Conservation (phyloP, 2,113 vertebrate species). For the Heliornis fulica region DNA sequence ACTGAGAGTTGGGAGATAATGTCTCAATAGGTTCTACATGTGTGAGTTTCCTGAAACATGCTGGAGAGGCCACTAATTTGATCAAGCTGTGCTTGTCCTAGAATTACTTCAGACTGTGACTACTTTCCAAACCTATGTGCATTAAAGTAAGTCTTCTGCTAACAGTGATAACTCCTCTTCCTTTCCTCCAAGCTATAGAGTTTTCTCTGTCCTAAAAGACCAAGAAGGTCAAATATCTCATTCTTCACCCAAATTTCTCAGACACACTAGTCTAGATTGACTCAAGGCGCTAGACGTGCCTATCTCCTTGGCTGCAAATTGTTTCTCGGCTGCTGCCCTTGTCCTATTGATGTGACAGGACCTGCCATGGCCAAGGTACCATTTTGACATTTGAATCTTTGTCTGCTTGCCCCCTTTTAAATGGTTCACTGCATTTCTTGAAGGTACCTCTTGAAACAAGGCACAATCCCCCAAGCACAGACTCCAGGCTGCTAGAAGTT, state of each 20-base stretch:
- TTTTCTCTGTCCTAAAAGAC: background rate
- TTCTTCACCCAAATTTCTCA: background rate
- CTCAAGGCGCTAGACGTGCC: background rate
- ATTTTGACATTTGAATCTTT: slow-evolving; percentile 41
- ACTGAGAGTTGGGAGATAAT: background rate
- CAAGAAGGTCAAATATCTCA: background rate
- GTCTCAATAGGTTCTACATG: background rate
- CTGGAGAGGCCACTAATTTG: background rate
- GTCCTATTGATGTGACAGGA: slow-evolving; percentile 37
- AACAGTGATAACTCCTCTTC: background rate
- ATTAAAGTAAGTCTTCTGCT: background rate
- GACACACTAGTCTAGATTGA: background rate
- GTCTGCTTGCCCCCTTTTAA: slow-evolving; percentile 11
- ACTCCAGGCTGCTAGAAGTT: background rate
- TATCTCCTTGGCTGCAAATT: background rate
- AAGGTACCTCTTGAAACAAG: background rate
- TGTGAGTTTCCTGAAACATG: background rate
- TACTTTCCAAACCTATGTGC: background rate
- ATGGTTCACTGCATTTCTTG: slow-evolving; percentile 28
- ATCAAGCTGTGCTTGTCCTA: background rate
- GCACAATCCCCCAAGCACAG: background rate
- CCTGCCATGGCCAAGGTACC: background rate
- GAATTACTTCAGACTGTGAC: background rate
- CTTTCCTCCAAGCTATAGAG: background rate
- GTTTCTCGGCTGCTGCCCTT: background rate